phyloP scores from a whole-genome alignment of 2,888 invertebrate species.

The Ariolimax columbianus region DNA sequence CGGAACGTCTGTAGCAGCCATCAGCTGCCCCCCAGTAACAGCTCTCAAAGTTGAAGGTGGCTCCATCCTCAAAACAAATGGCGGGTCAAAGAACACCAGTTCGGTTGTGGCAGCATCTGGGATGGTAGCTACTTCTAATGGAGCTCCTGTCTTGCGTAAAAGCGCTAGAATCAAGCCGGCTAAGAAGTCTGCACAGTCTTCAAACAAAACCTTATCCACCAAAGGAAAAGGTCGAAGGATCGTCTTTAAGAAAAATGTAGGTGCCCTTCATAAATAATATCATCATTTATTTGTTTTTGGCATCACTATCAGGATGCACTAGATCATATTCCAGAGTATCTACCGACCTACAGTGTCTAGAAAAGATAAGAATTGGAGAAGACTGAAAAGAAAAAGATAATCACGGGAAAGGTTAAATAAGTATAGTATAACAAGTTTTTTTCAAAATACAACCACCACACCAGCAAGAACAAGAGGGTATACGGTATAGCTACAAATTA shows the following conservation, averaged over 20 bases:
- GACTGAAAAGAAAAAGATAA: too few relatives aligned
- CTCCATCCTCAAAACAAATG: slow-evolving; percentile 30
- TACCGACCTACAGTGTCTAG: too few relatives aligned
- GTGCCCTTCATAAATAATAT: slow-evolving; percentile 54
- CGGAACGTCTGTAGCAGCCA: slow-evolving; percentile 41
- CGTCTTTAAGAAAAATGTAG: slow-evolving; percentile 84
- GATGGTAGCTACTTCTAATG: slow-evolving; percentile 25
- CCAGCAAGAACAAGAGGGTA: too few relatives aligned
- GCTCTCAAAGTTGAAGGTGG: slow-evolving; percentile 33
- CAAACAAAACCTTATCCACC: slow-evolving; percentile 75
- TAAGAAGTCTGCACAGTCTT: slow-evolving; percentile 65
- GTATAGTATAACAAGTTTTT: too few relatives aligned
- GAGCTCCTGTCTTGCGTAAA: slow-evolving; percentile 71
- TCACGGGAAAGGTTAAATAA: too few relatives aligned
- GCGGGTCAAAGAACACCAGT: slow-evolving; percentile 57
- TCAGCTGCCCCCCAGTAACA: background rate
- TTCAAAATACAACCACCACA: too few relatives aligned
- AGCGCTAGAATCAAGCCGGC: slow-evolving; percentile 75
- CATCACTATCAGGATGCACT: too few relatives aligned
- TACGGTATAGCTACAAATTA: too few relatives aligned
- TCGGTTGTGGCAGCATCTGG: slow-evolving; percentile 46
- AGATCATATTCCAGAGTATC: too few relatives aligned
- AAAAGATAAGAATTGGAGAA: too few relatives aligned
- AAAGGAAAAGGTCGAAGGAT: slow-evolving; percentile 88
- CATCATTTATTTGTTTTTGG: too few relatives aligned